These are phyloP conservation scores for Watersipora subatra DNA, from an alignment of 1,140 invertebrate genomes.

Conservation along the genomic window DNA sequence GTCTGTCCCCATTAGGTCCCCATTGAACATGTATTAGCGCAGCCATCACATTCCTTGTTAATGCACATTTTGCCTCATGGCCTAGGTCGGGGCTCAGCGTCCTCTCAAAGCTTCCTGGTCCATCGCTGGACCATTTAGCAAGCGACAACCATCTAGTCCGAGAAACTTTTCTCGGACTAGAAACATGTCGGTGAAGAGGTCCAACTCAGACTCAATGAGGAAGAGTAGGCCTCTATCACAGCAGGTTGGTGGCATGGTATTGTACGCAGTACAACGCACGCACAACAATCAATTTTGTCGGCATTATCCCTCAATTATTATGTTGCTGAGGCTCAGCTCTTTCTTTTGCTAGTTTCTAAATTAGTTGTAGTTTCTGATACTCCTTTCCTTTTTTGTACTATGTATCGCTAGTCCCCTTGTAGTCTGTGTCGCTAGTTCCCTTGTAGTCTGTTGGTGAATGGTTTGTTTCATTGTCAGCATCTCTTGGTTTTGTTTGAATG, in stretches of 20 bases:
- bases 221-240: not conserved
- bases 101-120: not conserved
- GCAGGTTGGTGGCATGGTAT: not conserved
- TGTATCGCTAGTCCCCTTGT: slow-evolving; percentile 6
- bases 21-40: too few relatives aligned
- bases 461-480: too few relatives aligned
- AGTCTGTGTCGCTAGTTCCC: slow-evolving; percentile 6
- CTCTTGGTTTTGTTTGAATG: too few relatives aligned
- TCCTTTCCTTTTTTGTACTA: slow-evolving; percentile 4
- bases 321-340: not conserved
- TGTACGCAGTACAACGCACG: too few relatives aligned
- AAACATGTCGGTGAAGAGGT: not conserved
- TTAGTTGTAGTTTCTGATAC: not conserved
- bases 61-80: not conserved
- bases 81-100: not conserved
- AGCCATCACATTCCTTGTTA: too few relatives aligned
- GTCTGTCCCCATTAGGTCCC: too few relatives aligned
- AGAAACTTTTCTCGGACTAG: not conserved
- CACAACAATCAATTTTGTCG: not conserved
- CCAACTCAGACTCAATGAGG: not conserved
- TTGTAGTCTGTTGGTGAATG: not conserved
- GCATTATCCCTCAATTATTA: not conserved
- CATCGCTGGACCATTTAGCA: not conserved
- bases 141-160: not conserved
- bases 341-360: not conserved